Percentiles rank a stretch among this genome's conserved stretches.
phyloP scores from a whole-genome alignment of 2,113 vertebrate genomes.

The Prionailurus viverrinus region DNA sequence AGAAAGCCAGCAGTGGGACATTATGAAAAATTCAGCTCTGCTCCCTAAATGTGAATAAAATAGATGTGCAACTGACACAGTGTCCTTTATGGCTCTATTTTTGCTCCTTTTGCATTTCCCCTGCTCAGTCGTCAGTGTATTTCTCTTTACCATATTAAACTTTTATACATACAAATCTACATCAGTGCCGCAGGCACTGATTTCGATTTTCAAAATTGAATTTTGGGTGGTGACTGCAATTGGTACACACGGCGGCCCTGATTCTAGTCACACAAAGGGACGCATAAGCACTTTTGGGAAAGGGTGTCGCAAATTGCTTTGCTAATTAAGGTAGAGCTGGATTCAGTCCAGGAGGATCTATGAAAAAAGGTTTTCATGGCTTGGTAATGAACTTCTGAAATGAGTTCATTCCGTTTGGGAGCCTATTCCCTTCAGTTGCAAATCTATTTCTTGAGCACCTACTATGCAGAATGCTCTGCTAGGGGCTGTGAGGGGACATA shows the following conservation, averaged over 20 bases:
- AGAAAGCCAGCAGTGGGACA: slow-evolving; percentile 33
- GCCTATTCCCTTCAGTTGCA: not conserved
- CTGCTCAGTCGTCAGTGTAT: slow-evolving; percentile 77
- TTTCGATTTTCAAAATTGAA: slow-evolving; percentile 83
- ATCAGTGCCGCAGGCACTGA: slow-evolving; percentile 79
- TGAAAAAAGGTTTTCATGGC: slow-evolving; percentile 31
- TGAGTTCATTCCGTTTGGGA: slow-evolving; percentile 12
- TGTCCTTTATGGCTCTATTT: slow-evolving; percentile 61
- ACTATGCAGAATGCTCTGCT: not conserved
- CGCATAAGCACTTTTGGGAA: slow-evolving; percentile 68
- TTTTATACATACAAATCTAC: slow-evolving; percentile 81
- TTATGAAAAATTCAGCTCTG: slow-evolving; percentile 71
- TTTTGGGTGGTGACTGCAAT: slow-evolving; percentile 80
- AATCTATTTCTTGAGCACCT: slow-evolving; percentile 42
- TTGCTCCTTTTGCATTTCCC: slow-evolving; percentile 70
- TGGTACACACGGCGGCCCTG: slow-evolving; percentile 63
- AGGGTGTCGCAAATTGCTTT: slow-evolving; percentile 68
- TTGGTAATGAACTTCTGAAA: slow-evolving; percentile 71
- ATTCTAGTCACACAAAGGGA: slow-evolving; percentile 77
- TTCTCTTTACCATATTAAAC: slow-evolving; percentile 82
- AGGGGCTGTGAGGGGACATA: not conserved
- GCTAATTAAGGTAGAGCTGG: slow-evolving; percentile 80
- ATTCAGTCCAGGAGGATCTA: slow-evolving; percentile 56
- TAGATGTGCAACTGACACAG: slow-evolving; percentile 61
- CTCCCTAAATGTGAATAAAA: slow-evolving; percentile 72